Conservation (phyloP, 37 sponge, comb jelly and placozoan genomes). For the Dysidea cf. avara region DNA sequence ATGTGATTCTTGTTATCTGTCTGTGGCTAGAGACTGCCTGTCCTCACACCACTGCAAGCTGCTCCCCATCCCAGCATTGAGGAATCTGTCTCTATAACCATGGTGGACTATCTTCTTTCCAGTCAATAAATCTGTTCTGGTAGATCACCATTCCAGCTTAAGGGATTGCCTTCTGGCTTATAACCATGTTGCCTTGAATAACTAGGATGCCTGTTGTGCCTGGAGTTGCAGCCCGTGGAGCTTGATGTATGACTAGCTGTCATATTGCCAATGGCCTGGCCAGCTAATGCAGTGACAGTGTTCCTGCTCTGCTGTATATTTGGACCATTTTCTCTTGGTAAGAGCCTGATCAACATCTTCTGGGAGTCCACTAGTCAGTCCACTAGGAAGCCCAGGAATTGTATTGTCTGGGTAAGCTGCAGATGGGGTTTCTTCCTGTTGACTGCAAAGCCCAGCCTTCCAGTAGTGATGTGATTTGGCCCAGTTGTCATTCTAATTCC, state of each 20-base stretch:
- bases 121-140: background rate
- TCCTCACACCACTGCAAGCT: too few species aligned
- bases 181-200: background rate
- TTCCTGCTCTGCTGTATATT: background rate
- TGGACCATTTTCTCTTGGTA: background rate
- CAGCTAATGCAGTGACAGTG: background rate
- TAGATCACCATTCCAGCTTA: conserved; percentile 20
- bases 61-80: conserved; percentile 39
- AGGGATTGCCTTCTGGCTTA: background rate
- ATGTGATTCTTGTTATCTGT: too few species aligned
- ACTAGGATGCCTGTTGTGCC: background rate
- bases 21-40: too few species aligned
- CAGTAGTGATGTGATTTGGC: conserved; percentile 1
- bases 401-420: conserved; percentile 14
- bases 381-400: conserved; percentile 27
- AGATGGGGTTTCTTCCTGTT: conserved; percentile 39
- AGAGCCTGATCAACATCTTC: conserved; percentile 1
- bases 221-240: conserved; percentile 3
- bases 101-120: background rate
- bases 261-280: conserved; percentile 17
- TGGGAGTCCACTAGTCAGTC: conserved; percentile 21
- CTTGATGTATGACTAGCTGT: conserved; percentile 1
- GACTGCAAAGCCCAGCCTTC: conserved; percentile 39
- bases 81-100: conserved; percentile 31
- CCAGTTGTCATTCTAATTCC: conserved; percentile 7